phyloP scores from a whole-genome alignment of 2,797 vertebrate genomes.

The Danio choprae region DNA sequence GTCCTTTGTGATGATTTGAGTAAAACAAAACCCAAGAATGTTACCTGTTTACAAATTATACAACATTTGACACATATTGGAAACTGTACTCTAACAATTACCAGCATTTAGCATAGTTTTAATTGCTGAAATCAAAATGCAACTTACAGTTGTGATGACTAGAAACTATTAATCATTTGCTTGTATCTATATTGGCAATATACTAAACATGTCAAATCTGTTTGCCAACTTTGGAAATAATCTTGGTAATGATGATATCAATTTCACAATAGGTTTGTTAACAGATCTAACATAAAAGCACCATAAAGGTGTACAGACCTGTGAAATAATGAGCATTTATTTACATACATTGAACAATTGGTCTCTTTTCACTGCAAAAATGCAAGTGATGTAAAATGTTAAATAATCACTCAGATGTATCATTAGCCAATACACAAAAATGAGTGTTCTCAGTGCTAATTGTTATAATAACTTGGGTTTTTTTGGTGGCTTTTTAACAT shows the following conservation, averaged over 20 bases:
- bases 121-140: not conserved
- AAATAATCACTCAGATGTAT: not conserved
- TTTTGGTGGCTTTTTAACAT: constrained; percentile 1
- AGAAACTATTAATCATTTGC: not conserved
- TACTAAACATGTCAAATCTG: no score
- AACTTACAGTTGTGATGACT: not conserved
- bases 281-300: not conserved
- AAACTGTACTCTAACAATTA: not conserved
- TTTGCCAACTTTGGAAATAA: no score
- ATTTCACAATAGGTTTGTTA: not conserved
- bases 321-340: not conserved
- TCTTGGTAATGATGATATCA: no score
- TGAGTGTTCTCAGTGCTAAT: not conserved
- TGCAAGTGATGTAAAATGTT: not conserved
- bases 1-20: constrained; percentile 2
- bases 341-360: not conserved
- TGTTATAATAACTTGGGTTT: not conserved
- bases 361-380: not conserved
- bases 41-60: not conserved
- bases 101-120: not conserved
- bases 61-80: not conserved
- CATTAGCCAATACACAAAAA: not conserved
- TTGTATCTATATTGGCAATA: not conserved
- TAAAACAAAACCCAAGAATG: constrained; percentile 2
- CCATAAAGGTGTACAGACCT: not conserved